phyloP scores from a whole-genome alignment of 1,140 invertebrate species.

The Dysdera silvatica region DNA sequence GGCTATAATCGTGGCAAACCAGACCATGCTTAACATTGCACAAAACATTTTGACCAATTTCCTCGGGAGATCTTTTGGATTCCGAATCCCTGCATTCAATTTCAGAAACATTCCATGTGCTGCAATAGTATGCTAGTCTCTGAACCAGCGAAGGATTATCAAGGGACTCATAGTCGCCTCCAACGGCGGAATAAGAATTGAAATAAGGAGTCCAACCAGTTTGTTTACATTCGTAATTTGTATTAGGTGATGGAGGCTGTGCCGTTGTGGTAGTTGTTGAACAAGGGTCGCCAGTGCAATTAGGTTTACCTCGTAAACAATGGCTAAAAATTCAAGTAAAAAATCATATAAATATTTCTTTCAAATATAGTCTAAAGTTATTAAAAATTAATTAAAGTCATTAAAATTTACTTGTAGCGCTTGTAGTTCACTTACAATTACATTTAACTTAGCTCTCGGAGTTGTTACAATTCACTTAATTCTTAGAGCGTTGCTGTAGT shows the following conservation, averaged over 20 bases:
- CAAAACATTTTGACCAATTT: slow-evolving; percentile 50
- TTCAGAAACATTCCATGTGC: slow-evolving; percentile 53
- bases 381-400: neutral
- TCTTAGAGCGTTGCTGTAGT: no score
- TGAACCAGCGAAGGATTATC: slow-evolving; percentile 21
- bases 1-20: slow-evolving; percentile 41
- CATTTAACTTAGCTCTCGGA: no score
- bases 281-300: slow-evolving; percentile 21
- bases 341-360: neutral
- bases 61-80: slow-evolving; percentile 54
- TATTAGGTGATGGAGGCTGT: slow-evolving; percentile 36
- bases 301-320: slow-evolving; percentile 11
- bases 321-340: slow-evolving; percentile 11
- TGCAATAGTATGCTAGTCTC: slow-evolving; percentile 46
- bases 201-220: slow-evolving; percentile 68
- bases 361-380: neutral
- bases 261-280: slow-evolving; percentile 12
- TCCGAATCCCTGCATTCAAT: slow-evolving; percentile 64
- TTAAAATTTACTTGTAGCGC: neutral
- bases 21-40: slow-evolving; percentile 43
- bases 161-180: slow-evolving; percentile 21
- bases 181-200: slow-evolving; percentile 44
- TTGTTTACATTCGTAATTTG: slow-evolving; percentile 48
- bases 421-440: neutral
- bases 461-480: no score